phyloP scores from a whole-genome alignment of 2,888 invertebrate species.

The Rhagonycha fulva region DNA sequence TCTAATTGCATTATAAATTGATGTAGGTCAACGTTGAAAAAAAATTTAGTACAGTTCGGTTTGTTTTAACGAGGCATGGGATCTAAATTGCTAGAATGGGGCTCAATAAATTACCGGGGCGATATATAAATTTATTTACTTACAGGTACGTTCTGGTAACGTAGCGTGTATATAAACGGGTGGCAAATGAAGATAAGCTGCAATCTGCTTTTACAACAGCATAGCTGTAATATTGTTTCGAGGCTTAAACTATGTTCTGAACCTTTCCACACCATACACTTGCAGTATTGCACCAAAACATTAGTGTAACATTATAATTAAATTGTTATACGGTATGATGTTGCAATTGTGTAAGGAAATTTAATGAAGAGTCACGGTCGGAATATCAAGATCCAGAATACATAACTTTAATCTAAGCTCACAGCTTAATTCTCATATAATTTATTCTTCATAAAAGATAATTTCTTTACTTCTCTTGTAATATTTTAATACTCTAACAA shows the following conservation, averaged over 20 bases:
- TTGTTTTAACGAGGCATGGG: neutral
- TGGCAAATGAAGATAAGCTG: conserved; percentile 37
- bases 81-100: neutral
- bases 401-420: neutral
- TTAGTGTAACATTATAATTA: conserved; percentile 15
- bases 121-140: conserved; percentile 24
- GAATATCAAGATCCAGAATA: neutral
- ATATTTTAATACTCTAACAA: neutral
- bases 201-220: conserved; percentile 16
- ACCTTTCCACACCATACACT: conserved; percentile 10
- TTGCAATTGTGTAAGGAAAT: conserved; percentile 1
- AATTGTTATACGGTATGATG: conserved; percentile 3
- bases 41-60: neutral
- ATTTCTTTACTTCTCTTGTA: neutral
- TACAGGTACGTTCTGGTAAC: conserved; percentile 27
- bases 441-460: neutral
- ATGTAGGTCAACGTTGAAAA: neutral
- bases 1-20: neutral
- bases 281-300: conserved; percentile 4
- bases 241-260: conserved; percentile 10
- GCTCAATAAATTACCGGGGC: neutral
- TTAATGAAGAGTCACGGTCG: neutral
- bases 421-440: neutral
- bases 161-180: conserved; percentile 34
- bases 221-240: conserved; percentile 6